phyloP scores from a whole-genome alignment of 2,797 vertebrate species.

The Ptychadena robeensis region DNA sequence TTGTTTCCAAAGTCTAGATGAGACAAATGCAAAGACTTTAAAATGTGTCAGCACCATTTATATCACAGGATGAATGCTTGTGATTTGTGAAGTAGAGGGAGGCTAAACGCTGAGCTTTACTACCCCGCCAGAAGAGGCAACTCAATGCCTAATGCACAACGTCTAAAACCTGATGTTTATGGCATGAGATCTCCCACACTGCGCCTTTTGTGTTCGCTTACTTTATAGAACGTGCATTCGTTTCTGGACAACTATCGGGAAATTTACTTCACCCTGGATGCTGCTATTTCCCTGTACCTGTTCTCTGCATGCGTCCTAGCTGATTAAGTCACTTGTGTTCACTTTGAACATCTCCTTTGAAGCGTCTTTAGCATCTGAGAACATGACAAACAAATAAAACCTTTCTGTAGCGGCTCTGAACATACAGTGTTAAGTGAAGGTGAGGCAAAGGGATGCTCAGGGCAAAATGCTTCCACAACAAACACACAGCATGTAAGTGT shows the following conservation, averaged over 20 bases:
- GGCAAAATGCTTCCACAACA: slow-evolving; percentile 37
- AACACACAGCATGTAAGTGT: slow-evolving; percentile 17
- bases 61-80: background rate
- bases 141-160: background rate
- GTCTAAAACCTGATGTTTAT: background rate
- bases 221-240: background rate
- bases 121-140: background rate
- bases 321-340: slow-evolving; percentile 35
- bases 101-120: background rate
- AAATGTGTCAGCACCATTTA: background rate
- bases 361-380: slow-evolving; percentile 31
- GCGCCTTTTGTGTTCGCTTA: background rate
- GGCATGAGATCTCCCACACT: background rate
- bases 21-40: background rate
- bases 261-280: slow-evolving; percentile 11
- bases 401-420: background rate
- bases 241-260: background rate
- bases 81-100: background rate
- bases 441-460: slow-evolving; percentile 28
- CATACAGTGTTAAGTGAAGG: background rate
- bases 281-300: background rate
- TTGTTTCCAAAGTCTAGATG: background rate
- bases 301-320: slow-evolving; percentile 1
- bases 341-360: slow-evolving; percentile 13
- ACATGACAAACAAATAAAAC: slow-evolving; percentile 28